Evolutionary conservation across 2,888 invertebrate genomes (phyloP).

Genomic region (Chorisops tibialis): DNA sequence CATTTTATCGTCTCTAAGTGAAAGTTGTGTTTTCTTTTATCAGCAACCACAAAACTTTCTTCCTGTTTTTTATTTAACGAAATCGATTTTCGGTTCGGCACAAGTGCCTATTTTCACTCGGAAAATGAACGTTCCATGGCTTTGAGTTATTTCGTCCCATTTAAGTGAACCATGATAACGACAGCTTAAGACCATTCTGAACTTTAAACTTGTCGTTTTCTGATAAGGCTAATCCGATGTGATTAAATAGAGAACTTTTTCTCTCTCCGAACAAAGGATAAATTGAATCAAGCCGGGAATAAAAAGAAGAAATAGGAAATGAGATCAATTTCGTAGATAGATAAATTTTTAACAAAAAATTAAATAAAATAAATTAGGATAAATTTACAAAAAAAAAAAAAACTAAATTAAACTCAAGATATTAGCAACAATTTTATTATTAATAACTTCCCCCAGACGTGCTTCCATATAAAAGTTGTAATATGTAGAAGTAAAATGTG

Average conservation of each 20-base stretch:
- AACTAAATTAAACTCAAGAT: no score
- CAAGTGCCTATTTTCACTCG: slow-evolving; percentile 15
- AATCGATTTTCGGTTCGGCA: background rate
- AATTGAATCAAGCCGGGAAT: slow-evolving; percentile 14
- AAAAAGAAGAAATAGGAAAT: background rate
- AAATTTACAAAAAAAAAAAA: no score
- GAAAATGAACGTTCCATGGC: background rate
- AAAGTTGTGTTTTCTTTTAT: background rate
- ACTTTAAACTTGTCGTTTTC: slow-evolving; percentile 18
- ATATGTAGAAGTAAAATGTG: no score
- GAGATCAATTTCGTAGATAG: background rate
- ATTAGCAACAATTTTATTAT: no score
- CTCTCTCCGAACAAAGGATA: background rate
- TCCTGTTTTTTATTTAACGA: slow-evolving; percentile 5
- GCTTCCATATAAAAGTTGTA: no score
- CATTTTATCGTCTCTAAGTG: background rate
- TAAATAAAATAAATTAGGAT: no score
- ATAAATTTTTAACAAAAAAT: no score
- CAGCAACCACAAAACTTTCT: background rate
- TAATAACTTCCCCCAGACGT: no score
- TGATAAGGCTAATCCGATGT: slow-evolving; percentile 11
- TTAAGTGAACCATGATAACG: slow-evolving; percentile 1
- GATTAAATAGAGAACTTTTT: slow-evolving; percentile 18
- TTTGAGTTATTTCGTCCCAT: slow-evolving; percentile 10
- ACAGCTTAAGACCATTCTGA: slow-evolving; percentile 5